Evolutionary conservation across 2,113 vertebrate species (phyloP).

Genomic region (Oncorhynchus mykiss): DNA sequence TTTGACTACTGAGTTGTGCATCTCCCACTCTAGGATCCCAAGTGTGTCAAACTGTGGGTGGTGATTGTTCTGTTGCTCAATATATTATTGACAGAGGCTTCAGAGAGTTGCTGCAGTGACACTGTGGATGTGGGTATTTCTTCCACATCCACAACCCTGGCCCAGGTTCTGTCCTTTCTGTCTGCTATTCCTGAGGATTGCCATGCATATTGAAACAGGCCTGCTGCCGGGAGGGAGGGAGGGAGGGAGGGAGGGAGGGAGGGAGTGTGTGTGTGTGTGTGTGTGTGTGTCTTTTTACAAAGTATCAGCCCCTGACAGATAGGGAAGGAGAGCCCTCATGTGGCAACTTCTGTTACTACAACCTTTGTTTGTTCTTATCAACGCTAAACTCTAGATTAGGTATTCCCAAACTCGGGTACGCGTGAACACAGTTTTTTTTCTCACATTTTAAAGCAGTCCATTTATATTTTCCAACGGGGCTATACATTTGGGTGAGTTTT

Average conservation of each 20-base stretch:
- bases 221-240: slow-evolving; percentile 68
- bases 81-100: slow-evolving; percentile 87
- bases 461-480: too few relatives aligned
- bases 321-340: slow-evolving; percentile 29
- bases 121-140: slow-evolving; percentile 86
- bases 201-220: slow-evolving; percentile 87
- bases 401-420: too few relatives aligned
- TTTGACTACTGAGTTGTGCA: too few relatives aligned
- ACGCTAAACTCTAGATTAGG: not conserved
- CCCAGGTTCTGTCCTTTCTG: slow-evolving; percentile 63
- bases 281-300: not conserved
- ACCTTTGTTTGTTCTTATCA: not conserved
- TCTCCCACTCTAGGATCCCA: not conserved
- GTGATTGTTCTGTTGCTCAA: slow-evolving; percentile 67
- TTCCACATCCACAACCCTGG: slow-evolving; percentile 82
- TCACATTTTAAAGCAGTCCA: too few relatives aligned
- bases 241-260: too few relatives aligned
- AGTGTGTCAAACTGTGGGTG: slow-evolving; percentile 39
- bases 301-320: slow-evolving; percentile 17
- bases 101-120: slow-evolving; percentile 83
- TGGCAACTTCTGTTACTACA: slow-evolving; percentile 15
- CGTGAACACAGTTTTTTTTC: too few relatives aligned
- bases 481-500: too few relatives aligned
- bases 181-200: slow-evolving; percentile 71
- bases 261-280: not conserved